Conservation (phyloP, 2,888 invertebrate species). For the Sceliomorpha sp. region DNA sequence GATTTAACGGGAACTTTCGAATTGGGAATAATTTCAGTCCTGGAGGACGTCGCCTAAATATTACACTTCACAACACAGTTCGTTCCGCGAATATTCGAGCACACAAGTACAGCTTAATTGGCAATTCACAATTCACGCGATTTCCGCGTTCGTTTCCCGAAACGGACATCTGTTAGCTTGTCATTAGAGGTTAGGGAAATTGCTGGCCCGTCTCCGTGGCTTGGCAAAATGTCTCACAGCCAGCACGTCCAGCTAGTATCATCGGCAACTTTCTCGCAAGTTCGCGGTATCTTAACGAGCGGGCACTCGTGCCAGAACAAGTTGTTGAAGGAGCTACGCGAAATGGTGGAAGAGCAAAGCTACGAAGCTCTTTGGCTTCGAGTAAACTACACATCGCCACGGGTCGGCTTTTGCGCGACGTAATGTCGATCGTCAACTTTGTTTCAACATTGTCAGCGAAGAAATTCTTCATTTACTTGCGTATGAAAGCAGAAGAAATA, state of each 20-base stretch:
- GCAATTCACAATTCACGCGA: constrained; percentile 1
- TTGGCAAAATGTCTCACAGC: constrained; percentile 9
- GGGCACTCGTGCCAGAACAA: constrained; percentile 27
- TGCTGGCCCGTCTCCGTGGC: constrained; percentile 1
- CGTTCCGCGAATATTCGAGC: no score
- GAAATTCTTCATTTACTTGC: no score
- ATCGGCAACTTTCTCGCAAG: constrained; percentile 19
- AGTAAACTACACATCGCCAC: constrained; percentile 12
- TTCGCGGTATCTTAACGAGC: constrained; percentile 27
- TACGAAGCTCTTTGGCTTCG: constrained; percentile 15
- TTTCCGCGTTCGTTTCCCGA: background rate
- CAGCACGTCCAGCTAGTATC: constrained; percentile 7
- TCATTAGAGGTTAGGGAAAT: constrained; percentile 16
- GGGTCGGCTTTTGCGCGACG: background rate
- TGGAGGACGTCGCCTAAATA: no score
- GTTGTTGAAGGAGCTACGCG: constrained; percentile 22
- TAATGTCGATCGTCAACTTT: constrained; percentile 4
- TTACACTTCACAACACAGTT: no score
- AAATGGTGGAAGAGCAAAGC: constrained; percentile 6
- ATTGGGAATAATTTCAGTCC: no score
- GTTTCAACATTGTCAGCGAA: constrained; percentile 4
- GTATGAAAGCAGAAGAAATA: no score
- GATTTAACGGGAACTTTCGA: no score
- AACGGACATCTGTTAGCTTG: constrained; percentile 8
- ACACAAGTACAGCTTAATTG: no score